Percentiles rank a stretch among this genome's conserved stretches.
These are phyloP conservation scores for Hycleus phaleratus DNA, from an alignment of 1,140 invertebrate genomes.

Conservation along the genomic window DNA sequence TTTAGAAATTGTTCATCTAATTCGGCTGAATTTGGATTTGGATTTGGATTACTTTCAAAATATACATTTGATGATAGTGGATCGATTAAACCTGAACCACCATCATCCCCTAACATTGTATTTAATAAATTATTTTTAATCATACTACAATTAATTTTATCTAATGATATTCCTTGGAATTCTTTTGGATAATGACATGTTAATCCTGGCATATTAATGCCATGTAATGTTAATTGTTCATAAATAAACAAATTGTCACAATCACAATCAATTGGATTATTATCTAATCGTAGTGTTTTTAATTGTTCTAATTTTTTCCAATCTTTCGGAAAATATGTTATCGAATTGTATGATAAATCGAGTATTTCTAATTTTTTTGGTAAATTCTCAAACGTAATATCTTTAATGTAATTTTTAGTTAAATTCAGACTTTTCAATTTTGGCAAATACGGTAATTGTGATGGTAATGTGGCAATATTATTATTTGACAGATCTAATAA, in stretches of 20 bases:
- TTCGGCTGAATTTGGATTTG: constrained; percentile 30
- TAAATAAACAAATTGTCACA: constrained; percentile 50
- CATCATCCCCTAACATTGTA: constrained; percentile 36
- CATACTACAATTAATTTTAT: constrained; percentile 43
- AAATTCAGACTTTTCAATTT: constrained; percentile 52
- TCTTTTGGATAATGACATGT: constrained; percentile 46
- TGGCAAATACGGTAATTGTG: constrained; percentile 47
- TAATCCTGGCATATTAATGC: constrained; percentile 48
- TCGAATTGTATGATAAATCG: constrained; percentile 53
- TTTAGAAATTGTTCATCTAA: constrained; percentile 34
- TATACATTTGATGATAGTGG: too few species aligned
- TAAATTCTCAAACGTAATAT: constrained; percentile 44
- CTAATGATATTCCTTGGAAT: constrained; percentile 45
- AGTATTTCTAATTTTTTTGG: constrained; percentile 52
- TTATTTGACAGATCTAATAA: constrained; percentile 51
- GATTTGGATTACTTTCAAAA: too few species aligned
- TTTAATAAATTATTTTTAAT: constrained; percentile 44
- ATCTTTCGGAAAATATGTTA: constrained; percentile 49
- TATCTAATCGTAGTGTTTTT: constrained; percentile 48
- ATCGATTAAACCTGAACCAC: constrained; percentile 28
- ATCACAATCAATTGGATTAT: constrained; percentile 52
- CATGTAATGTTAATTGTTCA: constrained; percentile 44
- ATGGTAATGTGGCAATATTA: constrained; percentile 47
- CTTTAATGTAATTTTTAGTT: constrained; percentile 48
- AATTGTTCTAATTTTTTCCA: constrained; percentile 45